Conservation (phyloP, 1,140 invertebrate species). For the Antheraea mylitta region DNA sequence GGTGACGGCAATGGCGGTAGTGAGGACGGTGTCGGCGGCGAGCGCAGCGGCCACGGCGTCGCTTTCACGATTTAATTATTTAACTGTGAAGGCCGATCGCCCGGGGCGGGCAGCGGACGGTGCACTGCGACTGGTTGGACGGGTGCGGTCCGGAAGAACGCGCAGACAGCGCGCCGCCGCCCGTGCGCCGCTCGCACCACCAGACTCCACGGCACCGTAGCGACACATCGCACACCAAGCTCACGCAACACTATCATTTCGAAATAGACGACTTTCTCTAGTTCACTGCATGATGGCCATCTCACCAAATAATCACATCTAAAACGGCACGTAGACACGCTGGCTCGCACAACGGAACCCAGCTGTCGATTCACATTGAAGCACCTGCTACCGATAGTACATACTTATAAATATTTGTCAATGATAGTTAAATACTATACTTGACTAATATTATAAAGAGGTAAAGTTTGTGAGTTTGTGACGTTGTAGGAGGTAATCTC, state of each 20-base stretch:
- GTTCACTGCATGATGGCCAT: slow-evolving; percentile 41
- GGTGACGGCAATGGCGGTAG: slow-evolving; percentile 18
- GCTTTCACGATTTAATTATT: slow-evolving; percentile 73
- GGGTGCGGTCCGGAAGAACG: slow-evolving; percentile 69
- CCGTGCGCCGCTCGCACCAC: slow-evolving; percentile 44
- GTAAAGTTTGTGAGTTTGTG: no score
- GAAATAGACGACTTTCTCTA: slow-evolving; percentile 71
- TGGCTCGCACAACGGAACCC: slow-evolving; percentile 23
- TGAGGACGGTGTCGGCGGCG: slow-evolving; percentile 31
- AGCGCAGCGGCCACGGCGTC: slow-evolving; percentile 36
- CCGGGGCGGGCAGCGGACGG: slow-evolving; percentile 66
- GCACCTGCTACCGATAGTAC: not conserved
- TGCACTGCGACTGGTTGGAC: slow-evolving; percentile 70
- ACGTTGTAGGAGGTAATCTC: no score
- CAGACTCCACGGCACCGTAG: slow-evolving; percentile 70
- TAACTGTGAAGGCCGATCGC: slow-evolving; percentile 73
- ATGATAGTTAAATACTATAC: not conserved
- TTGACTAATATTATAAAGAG: no score
- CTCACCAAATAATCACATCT: slow-evolving; percentile 43
- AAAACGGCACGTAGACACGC: slow-evolving; percentile 36
- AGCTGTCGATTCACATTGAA: not conserved
- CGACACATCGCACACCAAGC: slow-evolving; percentile 63
- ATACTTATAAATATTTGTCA: not conserved
- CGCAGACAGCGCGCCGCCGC: slow-evolving; percentile 73
- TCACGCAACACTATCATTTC: slow-evolving; percentile 69